Base-by-base conservation (phyloP, 2,113 vertebrate species). In the Phaethornis superciliosus region DNA sequence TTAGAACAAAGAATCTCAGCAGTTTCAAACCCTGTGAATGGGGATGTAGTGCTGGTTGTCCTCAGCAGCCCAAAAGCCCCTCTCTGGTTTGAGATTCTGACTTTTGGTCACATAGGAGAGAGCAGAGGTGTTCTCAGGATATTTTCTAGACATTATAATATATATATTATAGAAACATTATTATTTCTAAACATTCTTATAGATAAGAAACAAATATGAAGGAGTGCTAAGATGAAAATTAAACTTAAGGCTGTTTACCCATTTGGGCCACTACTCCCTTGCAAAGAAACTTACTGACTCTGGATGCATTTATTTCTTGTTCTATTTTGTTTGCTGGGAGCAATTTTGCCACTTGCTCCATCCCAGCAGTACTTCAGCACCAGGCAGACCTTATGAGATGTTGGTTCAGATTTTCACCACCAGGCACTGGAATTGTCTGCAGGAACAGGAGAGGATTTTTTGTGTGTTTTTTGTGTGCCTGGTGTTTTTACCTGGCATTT, bases 181-280 rank as follows among this genome's bases (percentile, higher is more conserved):
- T n/a, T n/a, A n/a, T n/a, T n/a, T n/a, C 32, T 69, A 60, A 88
- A 33, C 3, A 5, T 69, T 76, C 12, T 70, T 88, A 52, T 32
- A 78, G 55, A 60, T 85, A 90, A 76, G 37, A 52, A 62, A 55
- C 21, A 80, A 69, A 88, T 67, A 82, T 10, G 42, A 94, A 79
- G 54, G 21, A 69, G 10, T 37, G 18, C 23, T 70, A 67, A 72
- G 33, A 12, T 32, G 22, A 91, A 93, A 88, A 88, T 40, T 70
- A 52, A 95, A 67, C 59, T 92, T 37, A 52, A 42, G 32, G 7
- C 9, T 12, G 1, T 63, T 93, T 89, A 78, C 55, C 55, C 59
- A 20, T 21, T 22, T 47, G 74, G 47, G 30, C 12, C 22, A 55
- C 35, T 70, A 79, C 44, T 76, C 20, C 26, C 6, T 16, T 60